These are phyloP conservation scores for Automeris io DNA, from an alignment of 2,888 invertebrate species.

Conservation along the genomic window DNA sequence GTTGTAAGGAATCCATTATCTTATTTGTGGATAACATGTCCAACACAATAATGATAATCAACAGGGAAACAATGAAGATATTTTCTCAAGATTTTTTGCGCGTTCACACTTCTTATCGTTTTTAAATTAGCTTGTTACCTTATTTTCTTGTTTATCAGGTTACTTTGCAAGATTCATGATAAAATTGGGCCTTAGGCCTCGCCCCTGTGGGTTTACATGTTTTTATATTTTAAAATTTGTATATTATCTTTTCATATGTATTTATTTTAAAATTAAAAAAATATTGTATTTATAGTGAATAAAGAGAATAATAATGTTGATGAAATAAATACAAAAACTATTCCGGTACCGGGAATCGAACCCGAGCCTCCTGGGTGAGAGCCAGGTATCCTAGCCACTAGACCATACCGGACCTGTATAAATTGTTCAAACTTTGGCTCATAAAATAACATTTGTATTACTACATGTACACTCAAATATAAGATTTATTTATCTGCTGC, in stretches of 20 bases:
- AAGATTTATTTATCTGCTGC: too few relatives aligned
- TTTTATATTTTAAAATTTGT: too few relatives aligned
- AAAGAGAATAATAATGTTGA: too few relatives aligned
- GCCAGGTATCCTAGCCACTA: slow-evolving; percentile 85
- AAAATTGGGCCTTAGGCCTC: slow-evolving; percentile 18
- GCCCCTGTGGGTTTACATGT: too few relatives aligned
- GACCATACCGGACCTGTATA: slow-evolving; percentile 62
- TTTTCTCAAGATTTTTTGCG: slow-evolving; percentile 30
- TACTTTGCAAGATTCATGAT: slow-evolving; percentile 38
- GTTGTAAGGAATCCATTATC: slow-evolving; percentile 25
- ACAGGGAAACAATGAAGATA: slow-evolving; percentile 27
- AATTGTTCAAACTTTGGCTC: background rate
- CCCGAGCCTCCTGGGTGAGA: slow-evolving; percentile 82
- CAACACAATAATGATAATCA: slow-evolving; percentile 40
- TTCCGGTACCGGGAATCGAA: slow-evolving; percentile 73
- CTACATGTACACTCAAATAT: too few relatives aligned
- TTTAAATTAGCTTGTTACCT: slow-evolving; percentile 29
- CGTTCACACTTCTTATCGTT: slow-evolving; percentile 40
- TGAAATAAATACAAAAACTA: slow-evolving; percentile 17
- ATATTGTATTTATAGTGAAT: too few relatives aligned
- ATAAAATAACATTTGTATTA: background rate
- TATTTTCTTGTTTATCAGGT: slow-evolving; percentile 30
- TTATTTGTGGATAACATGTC: slow-evolving; percentile 14
- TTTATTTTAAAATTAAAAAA: too few relatives aligned
- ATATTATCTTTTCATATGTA: too few relatives aligned